These are phyloP conservation scores for Bryconaethiops microstoma DNA, from an alignment of 2,797 vertebrate genomes.

Conservation along the genomic window DNA sequence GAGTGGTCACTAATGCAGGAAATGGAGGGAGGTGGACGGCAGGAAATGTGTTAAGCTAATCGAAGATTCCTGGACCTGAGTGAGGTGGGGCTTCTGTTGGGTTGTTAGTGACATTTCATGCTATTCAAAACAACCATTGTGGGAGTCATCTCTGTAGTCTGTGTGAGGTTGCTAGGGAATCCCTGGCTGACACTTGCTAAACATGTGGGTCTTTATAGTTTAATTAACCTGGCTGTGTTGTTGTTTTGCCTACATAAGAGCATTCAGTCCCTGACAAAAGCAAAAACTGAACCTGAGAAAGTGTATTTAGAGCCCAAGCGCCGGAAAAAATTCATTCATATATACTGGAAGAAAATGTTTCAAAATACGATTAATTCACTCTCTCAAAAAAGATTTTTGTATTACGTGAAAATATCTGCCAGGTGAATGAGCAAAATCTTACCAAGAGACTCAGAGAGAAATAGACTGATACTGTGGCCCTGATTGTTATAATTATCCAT, in stretches of 20 bases:
- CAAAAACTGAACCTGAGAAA: neutral
- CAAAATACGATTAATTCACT: no score
- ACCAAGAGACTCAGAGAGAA: no score
- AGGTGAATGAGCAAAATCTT: no score
- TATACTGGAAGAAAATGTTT: no score
- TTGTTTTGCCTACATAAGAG: neutral
- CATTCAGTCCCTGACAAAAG: neutral
- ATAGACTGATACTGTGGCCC: no score
- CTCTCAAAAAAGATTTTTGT: no score
- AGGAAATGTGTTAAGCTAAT: conserved; percentile 30
- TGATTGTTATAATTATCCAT: no score
- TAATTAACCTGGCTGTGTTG: neutral
- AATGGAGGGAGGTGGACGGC: conserved; percentile 22
- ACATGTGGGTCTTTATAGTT: neutral
- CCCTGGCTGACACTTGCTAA: neutral
- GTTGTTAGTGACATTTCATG: conserved; percentile 18
- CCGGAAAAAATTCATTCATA: no score
- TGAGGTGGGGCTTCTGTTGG: neutral
- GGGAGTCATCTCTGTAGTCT: neutral
- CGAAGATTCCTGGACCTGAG: conserved; percentile 11
- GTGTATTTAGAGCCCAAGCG: neutral
- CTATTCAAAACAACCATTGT: conserved; percentile 8
- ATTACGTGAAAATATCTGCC: no score
- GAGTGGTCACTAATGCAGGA: conserved; percentile 49
- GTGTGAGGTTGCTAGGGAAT: neutral